Evolutionary conservation across 2,113 vertebrate species (phyloP).

Genomic region (Ornithorhynchus anatinus): DNA sequence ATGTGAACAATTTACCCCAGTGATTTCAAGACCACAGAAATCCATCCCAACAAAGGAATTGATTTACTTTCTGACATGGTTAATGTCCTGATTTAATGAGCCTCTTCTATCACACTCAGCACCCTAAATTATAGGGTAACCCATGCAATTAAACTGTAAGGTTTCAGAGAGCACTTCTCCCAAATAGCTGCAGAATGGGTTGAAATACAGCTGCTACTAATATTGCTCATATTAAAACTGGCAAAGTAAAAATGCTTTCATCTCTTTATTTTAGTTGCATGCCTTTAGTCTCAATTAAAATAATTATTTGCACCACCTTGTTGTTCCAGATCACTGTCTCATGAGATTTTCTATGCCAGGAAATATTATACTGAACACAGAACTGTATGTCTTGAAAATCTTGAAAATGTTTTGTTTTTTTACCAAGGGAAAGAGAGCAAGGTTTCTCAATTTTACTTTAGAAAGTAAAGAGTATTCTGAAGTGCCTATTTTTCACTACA

Average conservation of each 20-base stretch:
- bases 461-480: background rate
- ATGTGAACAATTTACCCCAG: conserved; percentile 18
- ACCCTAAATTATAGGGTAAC: conserved; percentile 69
- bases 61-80: conserved; percentile 64
- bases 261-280: conserved; percentile 18
- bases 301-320: conserved; percentile 45
- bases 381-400: background rate
- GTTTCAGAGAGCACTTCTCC: conserved; percentile 44
- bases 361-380: conserved; percentile 31
- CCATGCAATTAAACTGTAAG: conserved; percentile 53
- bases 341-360: conserved; percentile 34
- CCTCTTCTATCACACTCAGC: conserved; percentile 60
- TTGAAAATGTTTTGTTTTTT: background rate
- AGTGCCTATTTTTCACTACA: background rate
- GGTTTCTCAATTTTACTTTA: background rate
- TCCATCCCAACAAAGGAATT: conserved; percentile 60
- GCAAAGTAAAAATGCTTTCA: conserved; percentile 33
- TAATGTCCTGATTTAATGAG: conserved; percentile 69
- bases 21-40: conserved; percentile 12
- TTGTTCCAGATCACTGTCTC: conserved; percentile 31
- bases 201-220: conserved; percentile 44
- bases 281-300: conserved; percentile 45
- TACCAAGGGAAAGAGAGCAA: background rate
- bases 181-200: conserved; percentile 23
- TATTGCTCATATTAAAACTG: conserved; percentile 10